These are phyloP conservation scores for Heterotis niloticus DNA, from an alignment of 2,113 vertebrate genomes.

Conservation along the genomic window DNA sequence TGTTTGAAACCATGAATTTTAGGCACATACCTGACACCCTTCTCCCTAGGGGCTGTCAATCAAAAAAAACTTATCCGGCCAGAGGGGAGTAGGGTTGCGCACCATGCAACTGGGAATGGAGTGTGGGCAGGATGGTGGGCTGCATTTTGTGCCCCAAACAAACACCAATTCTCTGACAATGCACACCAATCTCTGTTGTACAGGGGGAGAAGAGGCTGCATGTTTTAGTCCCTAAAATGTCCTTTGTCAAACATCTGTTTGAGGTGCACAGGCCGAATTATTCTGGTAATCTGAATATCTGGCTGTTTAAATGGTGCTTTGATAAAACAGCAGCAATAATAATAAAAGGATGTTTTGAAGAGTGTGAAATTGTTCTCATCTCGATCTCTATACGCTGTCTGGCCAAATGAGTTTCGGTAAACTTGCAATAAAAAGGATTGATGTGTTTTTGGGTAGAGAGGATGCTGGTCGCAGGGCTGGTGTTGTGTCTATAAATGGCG, in stretches of 20 bases:
- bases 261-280: too few relatives aligned
- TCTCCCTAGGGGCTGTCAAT: conserved; percentile 47
- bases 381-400: neutral
- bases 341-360: neutral
- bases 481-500: neutral
- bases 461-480: neutral
- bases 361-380: neutral
- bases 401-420: neutral
- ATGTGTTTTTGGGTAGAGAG: neutral
- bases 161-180: neutral
- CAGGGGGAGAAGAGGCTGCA: too few relatives aligned
- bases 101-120: neutral
- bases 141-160: neutral
- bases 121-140: neutral
- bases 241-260: neutral
- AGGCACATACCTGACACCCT: conserved; percentile 42
- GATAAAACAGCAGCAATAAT: too few relatives aligned
- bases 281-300: too few relatives aligned
- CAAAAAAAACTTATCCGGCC: conserved; percentile 36
- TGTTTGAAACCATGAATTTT: conserved; percentile 60
- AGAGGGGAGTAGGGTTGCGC: conserved; percentile 10
- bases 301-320: too few relatives aligned
- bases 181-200: too few relatives aligned
- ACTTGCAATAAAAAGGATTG: neutral
- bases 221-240: neutral